Base-by-base conservation (phyloP, 2,888 invertebrate species). In the Frankliniella intonsa region DNA sequence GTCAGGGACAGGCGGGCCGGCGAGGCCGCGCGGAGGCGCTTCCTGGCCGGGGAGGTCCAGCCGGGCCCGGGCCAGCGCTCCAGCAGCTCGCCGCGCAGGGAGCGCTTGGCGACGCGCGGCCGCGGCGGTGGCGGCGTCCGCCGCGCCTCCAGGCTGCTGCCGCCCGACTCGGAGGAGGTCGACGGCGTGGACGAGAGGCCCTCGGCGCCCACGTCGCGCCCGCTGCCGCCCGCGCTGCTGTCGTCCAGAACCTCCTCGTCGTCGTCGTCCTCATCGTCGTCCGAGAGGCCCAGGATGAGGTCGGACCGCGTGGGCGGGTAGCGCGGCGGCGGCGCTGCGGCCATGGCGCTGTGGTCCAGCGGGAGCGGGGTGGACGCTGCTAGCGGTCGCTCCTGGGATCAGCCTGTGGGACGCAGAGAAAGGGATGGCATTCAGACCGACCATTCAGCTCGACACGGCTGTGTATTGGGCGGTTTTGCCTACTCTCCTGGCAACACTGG, bases 81-180 rank as follows among this genome's bases (percentile, higher is more conserved):
- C 22, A 76, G 69, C 69, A 76, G 69, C 22, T 76, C 69, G 25
- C 7, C 25, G 69, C 69, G 69, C 69, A 76, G 69, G 69, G 69
- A 25, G 25, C 69, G 69, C 69, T 76, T 76, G 69, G 25, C 22
- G 69, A 76, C 69, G 69, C 69, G 69, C 9, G 69, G 69, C 69
- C 69, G 69, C 9, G 69, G 69, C 69, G 69, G 69, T 22, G 69
- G 1, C 0, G 25, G 69, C 69, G 69, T 9, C 0, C 69, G 69
- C 22, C 25, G 69, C 69, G 25, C 69, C 69, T 76, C 69, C 69
- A 76, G 69, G 69, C 69, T 76, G 69, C 69, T 25, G 25, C 69
- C 22, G 25, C 25, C 69, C 10, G 69, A 76, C 22, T 76, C 69
- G 22, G 69, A 76, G 69, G 69, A 76, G 22, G 69, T 22, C 69